phyloP scores from a whole-genome alignment of 2,113 vertebrate genomes.

The Seriola aureovittata region DNA sequence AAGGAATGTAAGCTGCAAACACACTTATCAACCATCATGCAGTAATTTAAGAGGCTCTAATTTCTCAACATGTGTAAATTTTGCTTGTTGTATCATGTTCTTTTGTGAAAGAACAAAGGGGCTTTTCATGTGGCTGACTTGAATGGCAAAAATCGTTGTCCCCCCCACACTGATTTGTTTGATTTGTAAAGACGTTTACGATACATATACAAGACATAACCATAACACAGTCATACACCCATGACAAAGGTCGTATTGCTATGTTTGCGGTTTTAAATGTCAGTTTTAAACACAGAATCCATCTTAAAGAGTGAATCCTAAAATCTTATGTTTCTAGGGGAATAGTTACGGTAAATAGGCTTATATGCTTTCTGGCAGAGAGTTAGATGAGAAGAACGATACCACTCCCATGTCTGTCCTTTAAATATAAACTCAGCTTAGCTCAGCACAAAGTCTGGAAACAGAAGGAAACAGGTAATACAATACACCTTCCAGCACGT shows the following conservation, averaged over 20 bases:
- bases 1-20: slow-evolving; percentile 4
- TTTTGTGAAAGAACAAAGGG: slow-evolving; percentile 15
- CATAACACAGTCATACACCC: not conserved
- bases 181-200: not conserved
- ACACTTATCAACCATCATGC: not conserved
- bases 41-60: not conserved
- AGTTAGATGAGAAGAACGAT: not conserved
- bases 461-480: too few relatives aligned
- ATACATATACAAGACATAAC: not conserved
- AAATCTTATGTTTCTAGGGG: not conserved
- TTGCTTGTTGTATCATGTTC: not conserved
- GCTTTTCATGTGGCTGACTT: slow-evolving; percentile 7
- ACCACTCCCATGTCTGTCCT: too few relatives aligned
- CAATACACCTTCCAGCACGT: too few relatives aligned
- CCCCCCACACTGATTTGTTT: not conserved
- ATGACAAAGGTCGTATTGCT: not conserved
- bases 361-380: too few relatives aligned
- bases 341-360: not conserved
- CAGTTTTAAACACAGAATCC: too few relatives aligned
- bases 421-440: too few relatives aligned
- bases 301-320: too few relatives aligned
- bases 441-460: too few relatives aligned
- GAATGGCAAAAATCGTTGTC: not conserved
- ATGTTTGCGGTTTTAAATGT: not conserved
- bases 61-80: not conserved